A percentile compares a stretch with the other conserved stretches of the same genome.
phyloP scores from a whole-genome alignment of 2,113 vertebrate genomes.

The Elachura formosa region DNA sequence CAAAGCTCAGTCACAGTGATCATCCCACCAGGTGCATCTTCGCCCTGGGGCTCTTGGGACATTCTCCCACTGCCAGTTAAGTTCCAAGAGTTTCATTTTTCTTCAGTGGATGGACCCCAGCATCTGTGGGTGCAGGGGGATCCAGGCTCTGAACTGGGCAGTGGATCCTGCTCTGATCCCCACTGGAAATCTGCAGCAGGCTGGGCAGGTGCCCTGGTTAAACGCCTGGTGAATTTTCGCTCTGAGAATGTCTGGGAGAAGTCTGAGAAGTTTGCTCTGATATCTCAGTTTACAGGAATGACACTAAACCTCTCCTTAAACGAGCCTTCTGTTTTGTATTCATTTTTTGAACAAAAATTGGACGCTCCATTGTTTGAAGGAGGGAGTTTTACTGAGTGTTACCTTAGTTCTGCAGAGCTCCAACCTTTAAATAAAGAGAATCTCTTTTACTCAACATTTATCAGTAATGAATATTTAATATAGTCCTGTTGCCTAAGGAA shows the following conservation, averaged over 20 bases:
- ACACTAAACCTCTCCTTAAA: background rate
- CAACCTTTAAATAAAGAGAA: background rate
- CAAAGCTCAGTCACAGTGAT: background rate
- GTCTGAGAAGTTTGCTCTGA: background rate
- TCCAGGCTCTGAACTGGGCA: background rate
- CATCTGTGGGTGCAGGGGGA: background rate
- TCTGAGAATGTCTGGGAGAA: background rate
- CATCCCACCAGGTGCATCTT: background rate
- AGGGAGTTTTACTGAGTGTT: background rate
- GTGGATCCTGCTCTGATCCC: background rate
- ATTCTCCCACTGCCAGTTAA: background rate
- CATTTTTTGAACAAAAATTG: background rate
- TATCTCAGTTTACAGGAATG: background rate
- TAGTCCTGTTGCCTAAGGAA: slow-evolving; percentile 45
- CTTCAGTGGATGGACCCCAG: background rate
- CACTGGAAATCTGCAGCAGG: background rate
- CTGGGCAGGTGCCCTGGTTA: background rate
- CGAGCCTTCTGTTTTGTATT: background rate
- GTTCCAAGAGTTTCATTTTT: background rate
- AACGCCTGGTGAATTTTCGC: background rate
- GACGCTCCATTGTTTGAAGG: background rate
- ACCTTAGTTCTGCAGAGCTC: background rate
- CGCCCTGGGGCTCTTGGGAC: background rate
- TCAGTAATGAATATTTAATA: slow-evolving; percentile 41
- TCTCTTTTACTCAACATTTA: background rate